These are phyloP conservation scores for Calcarius ornatus DNA, from an alignment of 2,113 vertebrate species.

Conservation along the genomic window DNA sequence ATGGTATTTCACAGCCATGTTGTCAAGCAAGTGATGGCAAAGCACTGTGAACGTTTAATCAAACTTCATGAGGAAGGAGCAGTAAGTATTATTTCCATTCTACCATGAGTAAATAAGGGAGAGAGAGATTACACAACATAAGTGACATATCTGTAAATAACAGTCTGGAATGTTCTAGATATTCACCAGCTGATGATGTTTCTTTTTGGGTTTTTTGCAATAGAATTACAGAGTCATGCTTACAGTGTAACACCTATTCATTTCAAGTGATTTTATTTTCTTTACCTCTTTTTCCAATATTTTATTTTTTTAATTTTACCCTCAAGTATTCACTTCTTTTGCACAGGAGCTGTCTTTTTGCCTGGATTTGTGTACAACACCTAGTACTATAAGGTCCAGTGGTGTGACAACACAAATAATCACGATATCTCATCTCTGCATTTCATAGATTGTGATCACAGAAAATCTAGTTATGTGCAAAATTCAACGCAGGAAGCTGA, in stretches of 20 bases:
- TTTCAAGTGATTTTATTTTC: neutral
- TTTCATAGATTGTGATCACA: neutral
- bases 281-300: neutral
- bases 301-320: neutral
- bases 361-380: neutral
- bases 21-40: neutral
- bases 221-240: neutral
- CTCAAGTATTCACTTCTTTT: neutral
- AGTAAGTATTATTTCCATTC: neutral
- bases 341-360: neutral
- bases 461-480: neutral
- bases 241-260: neutral
- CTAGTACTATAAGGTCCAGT: neutral
- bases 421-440: neutral
- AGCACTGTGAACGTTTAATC: neutral
- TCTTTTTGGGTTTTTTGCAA: neutral
- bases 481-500: neutral
- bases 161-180: neutral
- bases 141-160: neutral
- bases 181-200: neutral
- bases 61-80: neutral
- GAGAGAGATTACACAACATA: neutral
- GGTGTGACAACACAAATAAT: neutral
- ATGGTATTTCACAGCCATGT: neutral
- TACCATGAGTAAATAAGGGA: neutral